Conservation (phyloP, 2,113 vertebrate genomes). For the Struthio camelus region DNA sequence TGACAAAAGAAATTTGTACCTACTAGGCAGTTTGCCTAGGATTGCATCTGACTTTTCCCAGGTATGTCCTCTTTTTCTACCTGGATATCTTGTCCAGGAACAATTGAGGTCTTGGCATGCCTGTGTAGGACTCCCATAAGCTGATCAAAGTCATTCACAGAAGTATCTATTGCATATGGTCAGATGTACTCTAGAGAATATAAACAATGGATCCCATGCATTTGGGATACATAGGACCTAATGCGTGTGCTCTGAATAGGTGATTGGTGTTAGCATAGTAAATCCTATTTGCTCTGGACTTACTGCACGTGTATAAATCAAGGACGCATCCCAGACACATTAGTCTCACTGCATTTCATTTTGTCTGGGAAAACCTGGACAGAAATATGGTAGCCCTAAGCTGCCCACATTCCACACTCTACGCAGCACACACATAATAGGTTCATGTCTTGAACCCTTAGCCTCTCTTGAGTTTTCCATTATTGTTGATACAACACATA, state of each 20-base stretch:
- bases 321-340: slow-evolving; percentile 62
- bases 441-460: slow-evolving; percentile 37
- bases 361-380: slow-evolving; percentile 63
- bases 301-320: slow-evolving; percentile 47
- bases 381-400: slow-evolving; percentile 69
- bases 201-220: not conserved
- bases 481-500: slow-evolving; percentile 59
- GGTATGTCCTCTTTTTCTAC: not conserved
- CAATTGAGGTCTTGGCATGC: not conserved
- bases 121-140: not conserved
- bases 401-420: slow-evolving; percentile 61
- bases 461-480: slow-evolving; percentile 45
- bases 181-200: not conserved
- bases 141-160: not conserved
- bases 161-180: not conserved
- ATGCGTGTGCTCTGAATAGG: not conserved
- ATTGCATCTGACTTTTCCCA: not conserved
- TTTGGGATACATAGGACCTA: not conserved
- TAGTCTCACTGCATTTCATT: slow-evolving; percentile 69
- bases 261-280: slow-evolving; percentile 13
- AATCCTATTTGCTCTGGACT: slow-evolving; percentile 2
- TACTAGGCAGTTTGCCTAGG: not conserved
- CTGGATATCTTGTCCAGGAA: not conserved
- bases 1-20: not conserved
- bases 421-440: slow-evolving; percentile 21